phyloP scores from a whole-genome alignment of 2,113 vertebrate species.

The Etia nguti region DNA sequence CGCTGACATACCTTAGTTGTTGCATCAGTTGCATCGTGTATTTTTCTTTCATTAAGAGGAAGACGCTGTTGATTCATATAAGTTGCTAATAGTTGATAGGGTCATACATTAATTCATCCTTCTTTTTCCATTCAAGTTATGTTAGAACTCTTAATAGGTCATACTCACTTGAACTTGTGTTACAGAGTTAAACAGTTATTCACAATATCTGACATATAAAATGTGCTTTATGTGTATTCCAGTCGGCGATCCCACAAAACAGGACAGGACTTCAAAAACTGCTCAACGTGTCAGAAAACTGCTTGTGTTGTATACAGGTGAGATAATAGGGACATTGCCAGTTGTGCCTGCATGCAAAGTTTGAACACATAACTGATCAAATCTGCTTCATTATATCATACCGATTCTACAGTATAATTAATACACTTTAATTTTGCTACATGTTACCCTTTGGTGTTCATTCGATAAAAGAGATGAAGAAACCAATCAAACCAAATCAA shows the following conservation, averaged over 20 bases:
- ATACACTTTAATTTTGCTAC: neutral
- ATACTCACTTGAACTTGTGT: neutral
- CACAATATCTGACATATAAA: neutral
- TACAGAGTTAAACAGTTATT: neutral
- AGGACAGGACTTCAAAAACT: constrained; percentile 70
- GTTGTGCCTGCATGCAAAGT: neutral
- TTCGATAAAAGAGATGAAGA: neutral
- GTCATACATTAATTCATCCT: neutral
- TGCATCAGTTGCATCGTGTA: neutral
- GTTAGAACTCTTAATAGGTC: neutral
- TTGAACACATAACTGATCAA: neutral
- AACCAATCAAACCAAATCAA: neutral
- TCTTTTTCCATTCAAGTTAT: neutral
- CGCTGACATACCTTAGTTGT: neutral
- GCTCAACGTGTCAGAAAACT: constrained; percentile 72
- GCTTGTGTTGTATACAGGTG: constrained; percentile 77
- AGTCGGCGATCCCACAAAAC: constrained; percentile 56
- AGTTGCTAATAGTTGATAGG: neutral
- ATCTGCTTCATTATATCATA: neutral
- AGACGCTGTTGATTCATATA: neutral
- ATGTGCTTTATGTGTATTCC: neutral
- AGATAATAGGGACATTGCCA: neutral
- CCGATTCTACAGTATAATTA: neutral
- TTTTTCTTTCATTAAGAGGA: neutral
- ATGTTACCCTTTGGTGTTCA: neutral